Conservation (phyloP, 2,888 invertebrate genomes). For the Entomobrya multifasciata region DNA sequence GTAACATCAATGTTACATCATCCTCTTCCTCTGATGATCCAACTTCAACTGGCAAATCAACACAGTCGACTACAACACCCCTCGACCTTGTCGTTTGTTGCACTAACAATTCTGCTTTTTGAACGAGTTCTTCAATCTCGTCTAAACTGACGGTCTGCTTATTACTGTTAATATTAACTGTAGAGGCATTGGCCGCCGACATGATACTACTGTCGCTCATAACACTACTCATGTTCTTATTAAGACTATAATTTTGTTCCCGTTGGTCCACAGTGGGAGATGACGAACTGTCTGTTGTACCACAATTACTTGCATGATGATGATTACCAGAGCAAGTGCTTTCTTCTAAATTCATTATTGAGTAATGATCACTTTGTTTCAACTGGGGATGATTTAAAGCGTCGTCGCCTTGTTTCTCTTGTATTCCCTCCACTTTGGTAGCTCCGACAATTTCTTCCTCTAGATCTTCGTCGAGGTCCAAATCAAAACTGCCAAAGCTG, state of each 20-base stretch:
- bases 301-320: slow-evolving; percentile 1
- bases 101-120: slow-evolving; percentile 78
- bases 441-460: slow-evolving; percentile 63
- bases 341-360: slow-evolving; percentile 68
- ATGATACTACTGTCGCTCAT: slow-evolving; percentile 21
- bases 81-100: slow-evolving; percentile 76
- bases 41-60: slow-evolving; percentile 69
- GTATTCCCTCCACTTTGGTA: slow-evolving; percentile 15
- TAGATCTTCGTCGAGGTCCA: slow-evolving; percentile 75
- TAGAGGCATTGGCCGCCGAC: slow-evolving; percentile 62
- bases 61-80: slow-evolving; percentile 62
- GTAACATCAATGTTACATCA: slow-evolving; percentile 71
- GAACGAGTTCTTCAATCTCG: slow-evolving; percentile 79
- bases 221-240: slow-evolving; percentile 31
- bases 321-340: slow-evolving; percentile 26
- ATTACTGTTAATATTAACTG: slow-evolving; percentile 62
- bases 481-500: slow-evolving; percentile 78
- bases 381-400: slow-evolving; percentile 36
- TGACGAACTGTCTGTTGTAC: slow-evolving; percentile 34
- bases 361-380: slow-evolving; percentile 54
- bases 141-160: slow-evolving; percentile 70
- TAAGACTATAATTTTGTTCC: slow-evolving; percentile 29
- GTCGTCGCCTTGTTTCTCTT: slow-evolving; percentile 35
- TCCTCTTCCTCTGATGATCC: slow-evolving; percentile 76
- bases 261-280: slow-evolving; percentile 26